Evolutionary conservation across 2,888 invertebrate genomes (phyloP), one percentile per base, ranked within the genome.

Genomic region (Drosophila neotestacea): DNA sequence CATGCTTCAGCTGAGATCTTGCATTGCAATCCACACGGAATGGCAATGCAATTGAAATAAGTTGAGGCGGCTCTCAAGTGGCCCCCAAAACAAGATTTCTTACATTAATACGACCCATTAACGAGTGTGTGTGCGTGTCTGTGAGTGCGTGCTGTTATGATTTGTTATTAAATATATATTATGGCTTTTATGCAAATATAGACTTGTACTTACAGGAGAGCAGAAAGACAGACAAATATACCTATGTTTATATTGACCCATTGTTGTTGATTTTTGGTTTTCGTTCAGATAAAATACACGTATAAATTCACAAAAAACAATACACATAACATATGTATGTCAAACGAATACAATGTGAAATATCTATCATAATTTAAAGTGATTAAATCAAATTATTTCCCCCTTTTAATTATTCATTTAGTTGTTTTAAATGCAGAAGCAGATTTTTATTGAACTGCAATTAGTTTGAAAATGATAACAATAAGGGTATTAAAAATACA

Each of bases 1-100:
- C 71, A 73, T 70, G 72, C 76, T 83, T 78, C 73, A 70, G 79
- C 69, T 60, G 77, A 74, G 61, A 76, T 76, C 74, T 73, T 55
- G 55, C 65, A 55, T 55, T 62, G 65, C 70, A 66, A 76, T 76
- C 76, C 64, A 55, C 68, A 55, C 28, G 56, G 60, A 76, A 69
- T 76, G 72, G 42, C 65, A 76, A 64, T 66, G 69, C 80, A 72
- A 61, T 75, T 76, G 80, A 72, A 70, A 60, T 74, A 55, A 62
- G 55, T 61, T 70, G 48, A 48, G 51, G 27, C 13, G 16, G 55
- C 44, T 64, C 27, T 62, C 44, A 32, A 55, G 66, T 64, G 68
- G 54, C 41, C 62, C 56, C 56, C 73, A 63, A 62, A 66, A 51
- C 60, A 51, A 36, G 34, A 42, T 51, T 34, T 16, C 22, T 6